phyloP scores from a whole-genome alignment of 2,113 vertebrate species.

The Scomber japonicus region DNA sequence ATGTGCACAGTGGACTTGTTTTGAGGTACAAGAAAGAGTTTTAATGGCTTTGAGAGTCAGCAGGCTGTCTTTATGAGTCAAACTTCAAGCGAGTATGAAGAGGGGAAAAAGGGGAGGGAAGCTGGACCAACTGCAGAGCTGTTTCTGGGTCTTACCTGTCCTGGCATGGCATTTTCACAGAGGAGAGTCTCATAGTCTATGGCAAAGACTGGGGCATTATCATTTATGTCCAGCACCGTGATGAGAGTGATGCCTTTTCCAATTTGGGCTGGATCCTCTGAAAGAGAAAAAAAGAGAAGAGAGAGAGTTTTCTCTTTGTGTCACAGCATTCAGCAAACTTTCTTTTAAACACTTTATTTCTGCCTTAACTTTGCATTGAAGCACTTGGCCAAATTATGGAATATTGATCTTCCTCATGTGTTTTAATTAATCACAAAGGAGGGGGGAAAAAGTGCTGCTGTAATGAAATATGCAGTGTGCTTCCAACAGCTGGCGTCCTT shows the following conservation, averaged over 20 bases:
- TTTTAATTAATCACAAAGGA: conserved; percentile 75
- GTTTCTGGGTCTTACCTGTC: conserved; percentile 87
- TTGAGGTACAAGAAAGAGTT: conserved; percentile 55
- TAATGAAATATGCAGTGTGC: conserved; percentile 60
- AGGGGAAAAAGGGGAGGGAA: conserved; percentile 6
- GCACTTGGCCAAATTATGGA: conserved; percentile 58
- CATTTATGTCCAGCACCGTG: conserved; percentile 93
- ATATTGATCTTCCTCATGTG: conserved; percentile 68
- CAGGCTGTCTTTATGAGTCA: conserved; percentile 49
- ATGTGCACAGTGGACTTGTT: conserved; percentile 43
- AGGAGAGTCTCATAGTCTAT: conserved; percentile 94
- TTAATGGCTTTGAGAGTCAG: conserved; percentile 69
- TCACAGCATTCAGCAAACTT: conserved; percentile 35
- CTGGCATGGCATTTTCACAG: conserved; percentile 92
- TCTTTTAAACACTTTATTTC: conserved; percentile 47
- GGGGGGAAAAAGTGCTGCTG: conserved; percentile 31
- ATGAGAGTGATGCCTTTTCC: conserved; percentile 92
- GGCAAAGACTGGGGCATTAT: conserved; percentile 96
- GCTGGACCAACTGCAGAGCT: conserved; percentile 5
- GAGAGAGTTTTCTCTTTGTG: background rate
- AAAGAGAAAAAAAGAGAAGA: conserved; percentile 37
- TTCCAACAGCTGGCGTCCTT: conserved; percentile 59
- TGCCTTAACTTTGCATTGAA: conserved; percentile 26
- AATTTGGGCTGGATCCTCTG: conserved; percentile 94
- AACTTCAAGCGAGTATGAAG: conserved; percentile 33